phyloP scores from a whole-genome alignment of 1,140 invertebrate genomes.

The Watersipora subatra region DNA sequence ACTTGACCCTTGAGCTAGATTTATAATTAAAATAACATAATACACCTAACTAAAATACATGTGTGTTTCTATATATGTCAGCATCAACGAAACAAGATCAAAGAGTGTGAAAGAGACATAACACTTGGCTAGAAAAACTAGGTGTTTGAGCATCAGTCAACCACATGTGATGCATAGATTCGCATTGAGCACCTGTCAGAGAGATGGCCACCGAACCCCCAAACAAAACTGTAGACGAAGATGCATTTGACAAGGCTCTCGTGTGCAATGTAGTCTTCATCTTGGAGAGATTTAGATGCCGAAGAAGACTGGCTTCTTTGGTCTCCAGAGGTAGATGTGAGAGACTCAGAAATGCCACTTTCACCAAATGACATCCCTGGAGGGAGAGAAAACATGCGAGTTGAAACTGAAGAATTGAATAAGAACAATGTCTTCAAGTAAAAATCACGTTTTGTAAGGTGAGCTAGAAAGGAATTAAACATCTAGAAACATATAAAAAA shows the following conservation, averaged over 20 bases:
- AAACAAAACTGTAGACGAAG: conserved; percentile 35
- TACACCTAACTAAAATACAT: too few relatives aligned
- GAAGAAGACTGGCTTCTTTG: not conserved
- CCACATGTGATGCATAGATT: too few relatives aligned
- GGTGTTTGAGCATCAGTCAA: too few relatives aligned
- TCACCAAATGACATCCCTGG: not conserved
- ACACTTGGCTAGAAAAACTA: too few relatives aligned
- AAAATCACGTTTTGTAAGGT: too few relatives aligned
- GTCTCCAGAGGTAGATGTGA: not conserved
- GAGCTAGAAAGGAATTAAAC: too few relatives aligned
- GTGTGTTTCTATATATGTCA: too few relatives aligned
- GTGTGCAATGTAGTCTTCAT: not conserved
- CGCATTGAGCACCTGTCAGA: conserved; percentile 37
- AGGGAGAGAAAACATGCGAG: not conserved
- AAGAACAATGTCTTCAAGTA: too few relatives aligned
- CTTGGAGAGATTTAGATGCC: not conserved
- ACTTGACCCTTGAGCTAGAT: conserved; percentile 11
- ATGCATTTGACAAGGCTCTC: conserved; percentile 25
- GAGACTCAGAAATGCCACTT: not conserved
- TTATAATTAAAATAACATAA: too few relatives aligned
- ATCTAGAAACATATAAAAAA: too few relatives aligned
- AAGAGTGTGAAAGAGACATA: too few relatives aligned
- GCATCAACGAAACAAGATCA: too few relatives aligned
- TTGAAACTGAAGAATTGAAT: not conserved
- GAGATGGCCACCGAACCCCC: conserved; percentile 35